Percentiles rank a stretch among this genome's conserved stretches.
phyloP scores from a whole-genome alignment of 2,797 vertebrate species.

The Hypotaenidia philippensis region DNA sequence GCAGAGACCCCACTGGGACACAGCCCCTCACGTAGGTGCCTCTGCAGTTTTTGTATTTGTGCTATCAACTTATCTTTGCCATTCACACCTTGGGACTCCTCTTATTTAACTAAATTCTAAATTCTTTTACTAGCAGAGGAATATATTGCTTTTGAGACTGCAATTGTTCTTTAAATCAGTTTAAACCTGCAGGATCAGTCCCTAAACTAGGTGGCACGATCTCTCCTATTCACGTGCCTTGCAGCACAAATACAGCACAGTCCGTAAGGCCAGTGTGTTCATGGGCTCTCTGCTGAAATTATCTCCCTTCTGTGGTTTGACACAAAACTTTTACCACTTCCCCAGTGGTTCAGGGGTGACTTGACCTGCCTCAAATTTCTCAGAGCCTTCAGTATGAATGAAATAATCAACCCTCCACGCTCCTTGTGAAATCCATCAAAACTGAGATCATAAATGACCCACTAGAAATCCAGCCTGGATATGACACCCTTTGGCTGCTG shows the following conservation, averaged over 20 bases:
- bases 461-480: not conserved
- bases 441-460: not conserved
- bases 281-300: not conserved
- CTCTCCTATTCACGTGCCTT: not conserved
- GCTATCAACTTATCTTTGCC: not conserved
- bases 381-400: not conserved
- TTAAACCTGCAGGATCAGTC: not conserved
- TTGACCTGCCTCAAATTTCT: not conserved
- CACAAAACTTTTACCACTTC: not conserved
- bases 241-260: not conserved
- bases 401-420: not conserved
- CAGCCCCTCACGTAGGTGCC: not conserved
- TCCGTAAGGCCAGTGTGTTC: not conserved
- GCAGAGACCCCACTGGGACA: not conserved
- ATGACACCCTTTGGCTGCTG: not conserved
- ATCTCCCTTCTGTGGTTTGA: not conserved
- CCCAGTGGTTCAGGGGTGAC: not conserved
- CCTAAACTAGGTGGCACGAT: not conserved
- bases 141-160: not conserved
- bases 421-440: not conserved
- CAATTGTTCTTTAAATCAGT: not conserved
- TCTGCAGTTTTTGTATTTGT: not conserved
- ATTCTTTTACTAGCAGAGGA: not conserved
- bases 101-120: not conserved
- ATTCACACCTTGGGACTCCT: not conserved